phyloP scores from a whole-genome alignment of 2,113 vertebrate genomes.

The Xiphorhynchus elegans region DNA sequence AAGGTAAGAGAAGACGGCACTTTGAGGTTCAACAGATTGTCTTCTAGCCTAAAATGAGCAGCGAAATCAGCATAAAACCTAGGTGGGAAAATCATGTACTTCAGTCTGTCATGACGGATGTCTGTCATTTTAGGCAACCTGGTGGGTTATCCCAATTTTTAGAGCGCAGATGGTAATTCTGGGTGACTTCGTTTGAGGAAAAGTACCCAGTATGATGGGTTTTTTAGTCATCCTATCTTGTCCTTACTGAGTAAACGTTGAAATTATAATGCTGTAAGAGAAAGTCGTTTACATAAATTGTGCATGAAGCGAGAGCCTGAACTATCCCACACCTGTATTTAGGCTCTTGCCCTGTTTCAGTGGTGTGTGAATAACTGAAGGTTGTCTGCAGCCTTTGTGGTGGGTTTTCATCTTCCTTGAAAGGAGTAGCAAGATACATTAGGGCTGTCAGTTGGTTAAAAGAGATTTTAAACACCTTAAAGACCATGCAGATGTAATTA shows the following conservation, averaged over 20 bases:
- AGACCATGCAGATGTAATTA: not conserved
- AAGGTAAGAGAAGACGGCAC: constrained; percentile 51
- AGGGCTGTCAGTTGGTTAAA: not conserved
- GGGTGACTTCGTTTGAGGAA: not conserved
- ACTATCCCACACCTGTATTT: not conserved
- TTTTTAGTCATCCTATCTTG: not conserved
- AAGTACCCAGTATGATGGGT: not conserved
- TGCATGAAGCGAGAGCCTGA: not conserved
- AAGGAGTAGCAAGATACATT: not conserved
- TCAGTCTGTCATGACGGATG: not conserved
- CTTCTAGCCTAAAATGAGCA: constrained; percentile 26
- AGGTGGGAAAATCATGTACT: not conserved
- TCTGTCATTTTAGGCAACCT: constrained; percentile 24
- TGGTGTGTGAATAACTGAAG: not conserved
- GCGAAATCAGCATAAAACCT: constrained; percentile 41
- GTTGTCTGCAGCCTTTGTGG: not conserved
- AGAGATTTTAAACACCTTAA: not conserved
- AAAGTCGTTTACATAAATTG: not conserved
- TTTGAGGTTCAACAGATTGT: constrained; percentile 67
- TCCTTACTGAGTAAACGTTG: not conserved
- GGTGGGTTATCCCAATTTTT: not conserved
- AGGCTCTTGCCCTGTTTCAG: not conserved
- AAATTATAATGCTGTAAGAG: not conserved
- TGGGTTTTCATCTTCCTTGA: not conserved
- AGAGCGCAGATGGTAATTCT: not conserved